A percentile compares a stretch with the other conserved stretches of the same genome.
These are phyloP conservation scores for Epinephelus malabaricus DNA, from an alignment of 2,797 vertebrate genomes.

Conservation along the genomic window DNA sequence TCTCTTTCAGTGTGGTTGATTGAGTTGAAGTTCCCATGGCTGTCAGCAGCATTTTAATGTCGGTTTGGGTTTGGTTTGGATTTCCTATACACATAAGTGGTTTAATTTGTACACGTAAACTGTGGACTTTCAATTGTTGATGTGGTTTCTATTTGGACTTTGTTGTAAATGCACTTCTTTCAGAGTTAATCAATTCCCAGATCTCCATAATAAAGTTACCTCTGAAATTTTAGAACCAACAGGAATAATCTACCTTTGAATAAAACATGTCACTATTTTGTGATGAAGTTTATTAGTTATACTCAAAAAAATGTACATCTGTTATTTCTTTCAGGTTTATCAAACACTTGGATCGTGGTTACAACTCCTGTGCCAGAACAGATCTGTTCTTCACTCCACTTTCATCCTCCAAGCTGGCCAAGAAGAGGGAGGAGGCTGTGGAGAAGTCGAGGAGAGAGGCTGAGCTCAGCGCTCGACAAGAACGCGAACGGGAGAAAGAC, in stretches of 20 bases:
- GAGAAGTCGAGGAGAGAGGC: constrained; percentile 95
- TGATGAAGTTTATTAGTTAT: background rate
- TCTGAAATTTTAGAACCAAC: background rate
- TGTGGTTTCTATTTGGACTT: too few relatives aligned
- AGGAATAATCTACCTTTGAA: background rate
- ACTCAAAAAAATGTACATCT: constrained; percentile 23
- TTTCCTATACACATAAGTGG: too few relatives aligned
- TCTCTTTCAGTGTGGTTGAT: too few relatives aligned
- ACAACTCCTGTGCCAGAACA: constrained; percentile 95
- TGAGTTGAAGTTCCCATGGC: too few relatives aligned
- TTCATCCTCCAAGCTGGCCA: constrained; percentile 95
- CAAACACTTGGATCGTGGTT: constrained; percentile 96
- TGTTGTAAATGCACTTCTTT: too few relatives aligned
- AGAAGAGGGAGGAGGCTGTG: constrained; percentile 95
- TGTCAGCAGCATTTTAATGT: too few relatives aligned
- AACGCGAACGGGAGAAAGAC: constrained; percentile 95
- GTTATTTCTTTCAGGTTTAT: constrained; percentile 89
- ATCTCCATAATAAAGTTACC: too few relatives aligned
- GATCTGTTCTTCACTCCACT: constrained; percentile 97
- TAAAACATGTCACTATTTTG: constrained; percentile 3
- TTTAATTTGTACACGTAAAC: too few relatives aligned
- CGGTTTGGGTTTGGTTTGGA: too few relatives aligned
- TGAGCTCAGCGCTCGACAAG: constrained; percentile 93
- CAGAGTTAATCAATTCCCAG: too few relatives aligned
- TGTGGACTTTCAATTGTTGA: too few relatives aligned